Evolutionary conservation across 2,113 vertebrate species (phyloP).

Genomic region (Leiothrix lutea): DNA sequence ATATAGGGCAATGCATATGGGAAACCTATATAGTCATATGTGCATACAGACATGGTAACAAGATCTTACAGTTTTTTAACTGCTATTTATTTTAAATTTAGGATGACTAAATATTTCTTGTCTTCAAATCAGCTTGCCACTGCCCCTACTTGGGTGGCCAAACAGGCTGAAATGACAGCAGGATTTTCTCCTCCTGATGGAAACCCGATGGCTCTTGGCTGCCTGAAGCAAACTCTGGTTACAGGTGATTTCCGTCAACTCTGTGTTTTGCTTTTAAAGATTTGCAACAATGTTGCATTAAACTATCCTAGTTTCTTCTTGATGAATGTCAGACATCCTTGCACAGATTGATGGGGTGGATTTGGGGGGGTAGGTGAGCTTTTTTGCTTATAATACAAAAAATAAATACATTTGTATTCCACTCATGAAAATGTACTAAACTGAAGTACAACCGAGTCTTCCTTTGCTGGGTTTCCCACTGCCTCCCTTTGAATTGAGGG

Average conservation of each 20-base stretch:
- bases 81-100: not conserved
- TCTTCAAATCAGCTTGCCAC: not conserved
- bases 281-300: not conserved
- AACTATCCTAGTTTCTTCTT: not conserved
- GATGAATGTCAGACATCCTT: not conserved
- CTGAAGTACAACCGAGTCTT: not conserved
- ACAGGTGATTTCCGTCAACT: not conserved
- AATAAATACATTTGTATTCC: not conserved
- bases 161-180: not conserved
- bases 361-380: rapidly evolving
- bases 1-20: not conserved
- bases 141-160: not conserved
- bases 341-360: not conserved
- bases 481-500: not conserved
- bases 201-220: not conserved
- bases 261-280: not conserved
- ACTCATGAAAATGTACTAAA: not conserved
- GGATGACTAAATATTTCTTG: not conserved
- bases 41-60: not conserved
- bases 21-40: not conserved
- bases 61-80: not conserved
- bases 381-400: not conserved
- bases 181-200: not conserved
- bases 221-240: not conserved
- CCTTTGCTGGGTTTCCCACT: not conserved